A percentile compares a stretch with the other conserved stretches of the same genome.
Evolutionary conservation across 2,113 vertebrate species (phyloP).

Genomic region (Orthonyx spaldingii): DNA sequence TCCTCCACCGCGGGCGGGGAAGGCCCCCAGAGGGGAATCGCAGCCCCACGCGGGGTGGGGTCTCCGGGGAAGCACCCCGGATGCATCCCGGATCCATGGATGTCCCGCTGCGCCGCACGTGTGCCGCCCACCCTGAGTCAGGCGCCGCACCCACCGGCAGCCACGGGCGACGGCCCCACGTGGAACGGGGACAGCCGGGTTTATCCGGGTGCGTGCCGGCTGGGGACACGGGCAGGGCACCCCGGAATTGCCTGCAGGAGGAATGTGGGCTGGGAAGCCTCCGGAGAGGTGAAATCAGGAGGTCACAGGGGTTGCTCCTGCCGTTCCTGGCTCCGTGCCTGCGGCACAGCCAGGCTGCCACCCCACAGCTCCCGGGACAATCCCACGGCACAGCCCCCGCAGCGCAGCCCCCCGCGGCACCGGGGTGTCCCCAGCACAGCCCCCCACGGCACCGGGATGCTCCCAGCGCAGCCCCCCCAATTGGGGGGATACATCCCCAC

Average conservation of each 20-base stretch:
- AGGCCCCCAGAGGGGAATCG: not conserved
- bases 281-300: not conserved
- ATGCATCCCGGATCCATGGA: not conserved
- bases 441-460: fast-evolving
- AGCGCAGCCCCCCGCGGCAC: not conserved
- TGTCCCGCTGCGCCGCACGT: not conserved
- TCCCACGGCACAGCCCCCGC: not conserved
- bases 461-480: not conserved
- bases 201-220: not conserved
- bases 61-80: not conserved
- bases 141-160: not conserved
- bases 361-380: not conserved
- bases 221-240: not conserved
- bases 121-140: not conserved
- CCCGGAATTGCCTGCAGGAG: conserved; percentile 10
- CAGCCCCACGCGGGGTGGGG: not conserved
- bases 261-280: not conserved
- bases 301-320: not conserved
- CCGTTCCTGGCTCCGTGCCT: not conserved
- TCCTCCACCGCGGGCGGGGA: not conserved
- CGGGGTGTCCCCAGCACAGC: not conserved
- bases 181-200: not conserved
- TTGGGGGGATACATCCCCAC: not conserved
- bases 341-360: not conserved
- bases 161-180: not conserved